Evolutionary conservation across 53 echinoderm and acorn worm species (phyloP), one percentile per base, ranked within the genome.

Genomic region (Astropecten irregularis): DNA sequence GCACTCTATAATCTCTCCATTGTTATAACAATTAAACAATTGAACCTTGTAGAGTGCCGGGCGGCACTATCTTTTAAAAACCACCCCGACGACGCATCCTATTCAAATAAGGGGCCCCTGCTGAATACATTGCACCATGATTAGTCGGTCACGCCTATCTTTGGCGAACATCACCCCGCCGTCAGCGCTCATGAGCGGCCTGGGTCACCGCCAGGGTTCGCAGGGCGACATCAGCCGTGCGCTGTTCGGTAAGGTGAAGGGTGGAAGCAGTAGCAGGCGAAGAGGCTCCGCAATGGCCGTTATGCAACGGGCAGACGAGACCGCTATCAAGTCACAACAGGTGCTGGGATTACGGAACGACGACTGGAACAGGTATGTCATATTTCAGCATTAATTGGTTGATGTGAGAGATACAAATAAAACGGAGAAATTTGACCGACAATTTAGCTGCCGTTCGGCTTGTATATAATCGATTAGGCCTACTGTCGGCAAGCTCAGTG

Each of bases 211-310:
- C 28, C 79, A 79, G 49, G 79, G 79, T 46, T 79, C 79, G 44
- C 79, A 79, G 47, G 79, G 79, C 62, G 79, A 79, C 31, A 79
- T 79, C 79, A 79, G 63, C 79, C 61, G 79, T 18, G 62, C 49
- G 62, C 79, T 79, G 16, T 79, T 79, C 79, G 79, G 28, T 9
- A 79, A 79, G 61, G 79, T 79, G 33, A 79, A 79, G 46, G 79
- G 79, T 61, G 79, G 32, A 9, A 62, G 36, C 46, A 46, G 83
- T 49, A 77, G 82, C 31, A 67, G 85, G 67, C 83, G 95, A 16
- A 83, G 96, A 48, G 89, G 89, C 47, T 96, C 96, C 72, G 96
- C 96, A 47, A 93, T 96, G 96, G 91, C 96, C 29, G 93, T 96
- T 34, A 87, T 96, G 46, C 95, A 96, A 48, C 84, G 91, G 33